Conservation (phyloP, 2,113 vertebrate genomes). For the Psilopogon haemacephalus region DNA sequence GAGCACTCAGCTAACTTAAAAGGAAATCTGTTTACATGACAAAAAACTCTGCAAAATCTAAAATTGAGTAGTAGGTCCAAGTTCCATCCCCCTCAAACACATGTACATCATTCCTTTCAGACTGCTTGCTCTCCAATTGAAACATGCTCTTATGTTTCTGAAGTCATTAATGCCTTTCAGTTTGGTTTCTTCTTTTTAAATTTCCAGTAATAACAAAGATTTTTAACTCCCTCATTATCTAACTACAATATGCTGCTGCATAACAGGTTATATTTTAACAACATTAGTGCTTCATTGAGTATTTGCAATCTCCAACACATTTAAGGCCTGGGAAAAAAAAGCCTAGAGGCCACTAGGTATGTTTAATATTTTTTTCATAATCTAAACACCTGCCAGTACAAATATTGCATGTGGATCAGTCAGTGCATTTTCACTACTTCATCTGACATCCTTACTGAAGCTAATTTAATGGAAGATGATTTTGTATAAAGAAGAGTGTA, state of each 20-base stretch:
- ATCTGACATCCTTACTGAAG: conserved; percentile 5
- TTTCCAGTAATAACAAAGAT: conserved; percentile 36
- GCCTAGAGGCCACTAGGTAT: not conserved
- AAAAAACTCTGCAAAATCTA: not conserved
- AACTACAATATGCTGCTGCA: conserved; percentile 44
- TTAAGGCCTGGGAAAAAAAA: not conserved
- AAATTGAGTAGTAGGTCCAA: not conserved
- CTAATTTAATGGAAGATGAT: not conserved
- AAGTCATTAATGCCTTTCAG: not conserved
- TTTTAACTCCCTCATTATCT: conserved; percentile 40
- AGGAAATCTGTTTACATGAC: not conserved
- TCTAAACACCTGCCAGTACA: conserved; percentile 48
- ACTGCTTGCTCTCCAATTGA: not conserved
- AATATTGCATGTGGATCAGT: conserved; percentile 40
- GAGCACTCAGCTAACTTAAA: not conserved
- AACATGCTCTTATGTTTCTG: not conserved
- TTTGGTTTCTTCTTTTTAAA: conserved; percentile 3
- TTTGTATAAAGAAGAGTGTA: conserved; percentile 4
- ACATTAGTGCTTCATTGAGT: conserved; percentile 2
- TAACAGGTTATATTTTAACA: conserved; percentile 2
- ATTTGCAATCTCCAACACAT: not conserved
- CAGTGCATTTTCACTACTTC: conserved; percentile 17
- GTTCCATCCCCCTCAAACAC: not conserved
- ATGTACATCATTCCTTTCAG: not conserved
- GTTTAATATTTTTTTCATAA: not conserved